Base-by-base conservation (phyloP, 2,888 invertebrate genomes). In the Margaritifera margaritifera region DNA sequence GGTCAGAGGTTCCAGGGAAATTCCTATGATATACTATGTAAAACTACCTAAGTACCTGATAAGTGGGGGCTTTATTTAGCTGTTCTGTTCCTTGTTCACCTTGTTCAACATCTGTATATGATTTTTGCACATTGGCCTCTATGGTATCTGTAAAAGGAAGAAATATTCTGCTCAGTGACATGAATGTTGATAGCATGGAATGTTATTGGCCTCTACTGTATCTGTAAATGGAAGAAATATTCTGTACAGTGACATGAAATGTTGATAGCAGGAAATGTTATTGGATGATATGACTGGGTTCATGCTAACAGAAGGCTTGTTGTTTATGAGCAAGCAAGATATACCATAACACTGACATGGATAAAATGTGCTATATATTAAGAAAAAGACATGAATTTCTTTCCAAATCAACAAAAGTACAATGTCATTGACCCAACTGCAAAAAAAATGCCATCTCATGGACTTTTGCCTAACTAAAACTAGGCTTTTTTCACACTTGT, bases 81-180 rank as follows among this genome's bases (percentile, higher is more conserved):
- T 96, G 94, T 75, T 93, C 93, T 8, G 93, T 92, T 0, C 95
- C 97, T n/a, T 93, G 90, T n/a, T n/a, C n/a, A n/a, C n/a, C n/a
- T n/a, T n/a, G n/a, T 87, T 95, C 95, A 6, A 96, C 95, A 81
- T 94, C 92, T 4, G 92, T 92, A 64, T 93, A 92, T 1, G 94
- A 93, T 71, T 92, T 92, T 84, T 95, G 95, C 84, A 96, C 94
- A 90, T 93, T 94, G 82, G 93, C 93, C 89, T 96, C 96, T 80
- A 96, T 95, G 8, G 94, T 93, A 89, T 95, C 96, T 96, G 90
- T 27, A 91, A 91, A 74, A 77, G 71, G 80, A 76, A 68, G 62
- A 78, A 27, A 15, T 31, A 31, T 31, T 31, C 31, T 42, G 42
- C 15, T 11, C 42, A 42, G 42, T 42, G 42, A 42, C n/a, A n/a